Evolutionary conservation across 2,797 vertebrate species (phyloP), one percentile per base, ranked within the genome.

Genomic region (Hippocampus kuda): DNA sequence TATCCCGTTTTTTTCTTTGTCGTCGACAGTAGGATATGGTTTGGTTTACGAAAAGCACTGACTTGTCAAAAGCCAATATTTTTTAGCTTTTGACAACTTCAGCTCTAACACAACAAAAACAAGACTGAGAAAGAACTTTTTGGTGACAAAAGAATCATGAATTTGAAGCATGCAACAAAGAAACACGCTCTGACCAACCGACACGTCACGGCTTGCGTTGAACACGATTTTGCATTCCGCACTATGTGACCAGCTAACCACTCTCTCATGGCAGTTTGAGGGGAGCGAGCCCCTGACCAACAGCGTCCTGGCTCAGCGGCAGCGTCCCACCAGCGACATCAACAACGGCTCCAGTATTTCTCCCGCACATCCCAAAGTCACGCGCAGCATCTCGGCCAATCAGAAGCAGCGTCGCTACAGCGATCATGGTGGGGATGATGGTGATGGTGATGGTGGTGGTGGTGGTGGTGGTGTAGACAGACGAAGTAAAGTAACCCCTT

Each of bases 301-400:
- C 80, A 94, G 91, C 77, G 90, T 91, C 85, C 88, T 98, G 85
- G 92, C 93, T 80, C 96, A 95, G 78, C 91, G 95, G 70, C 93
- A 95, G 70, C 93, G 95, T 72, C 97, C 97, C 41, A 95, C 93
- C 88, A 98, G 95, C 0, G 97, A 99, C 90, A 91, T 97, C 80
- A 99, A 98, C 91, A 98, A 95, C 90, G 96, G 97, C 83, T 94
- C 93, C 4, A 91, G 93, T 62, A 92, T 95, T 84, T 99, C 96
- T n/a, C 97, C 97, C 0, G 95, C 95, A 62, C 97, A 99, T 89
- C 91, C 95, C 87, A 99, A 98, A 89, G 97, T 98, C 84, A 96
- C 97, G 11, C 91, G 95, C 82, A 99, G 96, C 88, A 94, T 95
- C 88, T 99, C 97, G 0, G 93, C 95, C 73, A 98, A 95, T 79